phyloP scores from a whole-genome alignment of 2,888 invertebrate genomes.

The Apoda limacodes region DNA sequence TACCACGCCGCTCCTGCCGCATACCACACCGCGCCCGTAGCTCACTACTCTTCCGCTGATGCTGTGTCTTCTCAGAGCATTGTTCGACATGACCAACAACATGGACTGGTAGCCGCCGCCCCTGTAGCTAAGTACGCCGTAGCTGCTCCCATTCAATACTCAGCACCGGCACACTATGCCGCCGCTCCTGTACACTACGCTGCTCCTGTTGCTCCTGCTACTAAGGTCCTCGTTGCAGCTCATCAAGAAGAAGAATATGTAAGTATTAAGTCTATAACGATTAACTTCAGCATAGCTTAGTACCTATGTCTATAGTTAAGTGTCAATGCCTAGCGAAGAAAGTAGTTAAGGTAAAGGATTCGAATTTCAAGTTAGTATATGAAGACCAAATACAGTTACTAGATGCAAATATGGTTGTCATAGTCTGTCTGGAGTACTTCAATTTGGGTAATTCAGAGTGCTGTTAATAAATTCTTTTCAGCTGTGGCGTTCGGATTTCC shows the following conservation, averaged over 20 bases:
- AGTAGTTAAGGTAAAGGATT: too few species aligned
- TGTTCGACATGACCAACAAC: slow-evolving; percentile 44
- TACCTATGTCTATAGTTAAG: too few species aligned
- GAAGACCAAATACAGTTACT: too few species aligned
- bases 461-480: too few species aligned
- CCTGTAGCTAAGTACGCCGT: slow-evolving; percentile 27
- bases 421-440: too few species aligned
- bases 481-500: too few species aligned
- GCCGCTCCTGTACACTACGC: slow-evolving; percentile 21
- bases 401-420: too few species aligned
- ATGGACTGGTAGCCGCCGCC: slow-evolving; percentile 19
- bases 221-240: slow-evolving; percentile 28
- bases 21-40: slow-evolving; percentile 31
- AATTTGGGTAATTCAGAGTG: too few species aligned
- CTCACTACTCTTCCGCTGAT: slow-evolving; percentile 38
- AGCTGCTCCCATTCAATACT: slow-evolving; percentile 25
- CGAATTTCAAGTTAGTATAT: too few species aligned
- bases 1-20: slow-evolving; percentile 34
- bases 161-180: slow-evolving; percentile 22
- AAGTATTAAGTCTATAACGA: too few species aligned
- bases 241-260: slow-evolving; percentile 42
- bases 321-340: too few species aligned
- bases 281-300: too few species aligned
- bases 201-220: slow-evolving; percentile 25
- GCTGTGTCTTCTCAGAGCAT: slow-evolving; percentile 48